phyloP scores from a whole-genome alignment of 2,797 vertebrate species.

The Gobionotothen gibberifrons region DNA sequence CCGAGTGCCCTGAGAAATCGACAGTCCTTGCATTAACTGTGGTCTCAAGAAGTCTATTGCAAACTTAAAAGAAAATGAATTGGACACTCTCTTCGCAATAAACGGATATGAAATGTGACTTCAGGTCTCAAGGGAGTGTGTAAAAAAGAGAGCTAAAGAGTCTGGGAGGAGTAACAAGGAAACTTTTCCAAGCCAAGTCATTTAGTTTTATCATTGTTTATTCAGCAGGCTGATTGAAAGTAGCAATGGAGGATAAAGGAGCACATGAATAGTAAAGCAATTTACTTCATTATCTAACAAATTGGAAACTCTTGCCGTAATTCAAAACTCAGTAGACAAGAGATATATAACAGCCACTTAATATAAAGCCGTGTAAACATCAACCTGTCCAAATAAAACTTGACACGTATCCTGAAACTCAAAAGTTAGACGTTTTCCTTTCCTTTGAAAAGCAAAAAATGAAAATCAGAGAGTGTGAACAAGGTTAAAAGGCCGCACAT shows the following conservation, averaged over 20 bases:
- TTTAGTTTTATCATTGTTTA: constrained; percentile 57
- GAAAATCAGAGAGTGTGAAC: constrained; percentile 14
- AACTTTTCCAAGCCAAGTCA: constrained; percentile 30
- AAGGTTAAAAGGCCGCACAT: constrained; percentile 43
- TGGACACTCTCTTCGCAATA: constrained; percentile 35
- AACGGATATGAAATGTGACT: constrained; percentile 59
- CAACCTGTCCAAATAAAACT: background rate
- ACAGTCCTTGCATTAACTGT: constrained; percentile 46
- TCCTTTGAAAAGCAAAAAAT: background rate
- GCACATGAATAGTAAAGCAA: constrained; percentile 27
- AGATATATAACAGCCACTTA: background rate
- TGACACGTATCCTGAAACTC: background rate
- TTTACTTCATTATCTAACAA: constrained; percentile 15
- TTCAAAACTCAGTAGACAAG: background rate
- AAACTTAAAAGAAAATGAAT: constrained; percentile 53
- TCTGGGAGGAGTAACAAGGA: constrained; percentile 38
- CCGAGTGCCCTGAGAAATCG: constrained; percentile 52
- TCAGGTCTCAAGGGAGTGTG: constrained; percentile 31
- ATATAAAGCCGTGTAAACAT: background rate
- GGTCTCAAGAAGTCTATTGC: constrained; percentile 53
- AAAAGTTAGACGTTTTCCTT: too few relatives aligned
- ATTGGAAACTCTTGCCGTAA: background rate
- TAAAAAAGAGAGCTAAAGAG: constrained; percentile 22
- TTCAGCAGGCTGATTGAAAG: constrained; percentile 8
- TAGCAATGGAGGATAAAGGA: constrained; percentile 16